A percentile compares a stretch with the other conserved stretches of the same genome.
Conservation (phyloP, 2,888 invertebrate species). For the Eudasyphora cyanicolor region DNA sequence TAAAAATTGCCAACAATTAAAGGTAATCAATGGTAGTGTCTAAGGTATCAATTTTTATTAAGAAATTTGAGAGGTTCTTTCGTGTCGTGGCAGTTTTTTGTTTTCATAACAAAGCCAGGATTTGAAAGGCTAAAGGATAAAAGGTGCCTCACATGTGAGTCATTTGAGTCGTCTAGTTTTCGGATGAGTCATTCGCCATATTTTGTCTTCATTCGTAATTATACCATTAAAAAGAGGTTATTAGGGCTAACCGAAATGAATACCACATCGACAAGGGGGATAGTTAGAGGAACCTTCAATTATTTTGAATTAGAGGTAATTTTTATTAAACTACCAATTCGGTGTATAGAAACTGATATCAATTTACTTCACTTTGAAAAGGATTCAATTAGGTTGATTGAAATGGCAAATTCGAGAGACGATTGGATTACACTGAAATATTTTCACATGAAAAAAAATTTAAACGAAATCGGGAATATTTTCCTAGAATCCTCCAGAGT, state of each 20-base stretch:
- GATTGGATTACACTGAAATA: no score
- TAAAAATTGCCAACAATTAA: constrained; percentile 18
- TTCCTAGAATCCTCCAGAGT: background rate
- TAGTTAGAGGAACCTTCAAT: background rate
- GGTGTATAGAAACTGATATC: background rate
- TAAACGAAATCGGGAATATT: no score
- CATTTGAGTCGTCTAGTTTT: background rate
- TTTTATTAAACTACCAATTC: background rate
- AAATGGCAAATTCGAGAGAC: no score
- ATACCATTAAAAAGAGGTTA: constrained; percentile 36
- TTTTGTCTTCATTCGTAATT: background rate
- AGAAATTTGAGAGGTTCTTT: constrained; percentile 15
- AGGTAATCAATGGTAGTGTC: constrained; percentile 32
- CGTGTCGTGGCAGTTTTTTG: background rate
- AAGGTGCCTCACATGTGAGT: background rate
- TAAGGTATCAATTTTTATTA: constrained; percentile 1
- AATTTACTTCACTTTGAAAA: constrained; percentile 2
- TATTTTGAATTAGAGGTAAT: background rate
- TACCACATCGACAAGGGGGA: background rate
- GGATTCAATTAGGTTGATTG: no score
- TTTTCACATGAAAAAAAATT: no score
- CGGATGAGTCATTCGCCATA: background rate
- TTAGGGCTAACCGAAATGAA: constrained; percentile 31
- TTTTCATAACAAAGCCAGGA: background rate
- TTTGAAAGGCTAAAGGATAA: constrained; percentile 12